Evolutionary conservation across 2,113 vertebrate genomes (phyloP).

Genomic region (Chaetodon trifascialis): DNA sequence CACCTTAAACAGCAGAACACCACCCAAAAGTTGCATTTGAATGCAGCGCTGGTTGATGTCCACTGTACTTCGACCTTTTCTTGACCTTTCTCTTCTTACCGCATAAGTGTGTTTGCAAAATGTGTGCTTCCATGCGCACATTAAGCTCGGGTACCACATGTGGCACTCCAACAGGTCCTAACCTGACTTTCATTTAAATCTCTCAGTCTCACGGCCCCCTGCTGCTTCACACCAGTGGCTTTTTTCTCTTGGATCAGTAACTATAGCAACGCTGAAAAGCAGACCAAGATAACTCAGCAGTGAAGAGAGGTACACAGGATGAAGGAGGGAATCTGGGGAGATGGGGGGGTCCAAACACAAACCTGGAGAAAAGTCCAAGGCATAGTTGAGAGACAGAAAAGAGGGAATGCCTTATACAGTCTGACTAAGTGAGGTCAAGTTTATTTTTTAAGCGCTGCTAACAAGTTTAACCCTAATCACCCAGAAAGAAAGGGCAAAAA

Average conservation of each 20-base stretch:
- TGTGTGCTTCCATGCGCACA: not conserved
- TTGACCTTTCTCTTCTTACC: not conserved
- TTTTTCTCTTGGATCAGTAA: conserved; percentile 62
- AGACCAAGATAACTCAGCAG: conserved; percentile 34
- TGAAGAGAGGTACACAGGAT: not conserved
- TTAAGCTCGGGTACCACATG: conserved; percentile 8
- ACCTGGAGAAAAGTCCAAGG: not conserved
- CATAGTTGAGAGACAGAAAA: conserved; percentile 5
- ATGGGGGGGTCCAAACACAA: not conserved
- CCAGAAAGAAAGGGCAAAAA: not conserved
- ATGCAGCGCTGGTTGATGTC: not conserved
- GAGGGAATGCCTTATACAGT: not conserved
- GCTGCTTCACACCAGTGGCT: conserved; percentile 51
- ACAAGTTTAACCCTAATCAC: not conserved
- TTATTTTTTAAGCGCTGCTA: not conserved
- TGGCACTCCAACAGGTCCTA: conserved; percentile 47
- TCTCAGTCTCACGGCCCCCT: conserved; percentile 32
- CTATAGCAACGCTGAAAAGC: conserved; percentile 71
- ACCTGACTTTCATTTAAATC: conserved; percentile 68
- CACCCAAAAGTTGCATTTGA: not conserved
- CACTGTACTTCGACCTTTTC: conserved; percentile 7
- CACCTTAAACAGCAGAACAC: not conserved
- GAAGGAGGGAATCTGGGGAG: not conserved
- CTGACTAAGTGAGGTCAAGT: not conserved
- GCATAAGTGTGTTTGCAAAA: conserved; percentile 6